Conservation (phyloP, 2,888 invertebrate genomes). For the Psylliodes chrysocephalus region DNA sequence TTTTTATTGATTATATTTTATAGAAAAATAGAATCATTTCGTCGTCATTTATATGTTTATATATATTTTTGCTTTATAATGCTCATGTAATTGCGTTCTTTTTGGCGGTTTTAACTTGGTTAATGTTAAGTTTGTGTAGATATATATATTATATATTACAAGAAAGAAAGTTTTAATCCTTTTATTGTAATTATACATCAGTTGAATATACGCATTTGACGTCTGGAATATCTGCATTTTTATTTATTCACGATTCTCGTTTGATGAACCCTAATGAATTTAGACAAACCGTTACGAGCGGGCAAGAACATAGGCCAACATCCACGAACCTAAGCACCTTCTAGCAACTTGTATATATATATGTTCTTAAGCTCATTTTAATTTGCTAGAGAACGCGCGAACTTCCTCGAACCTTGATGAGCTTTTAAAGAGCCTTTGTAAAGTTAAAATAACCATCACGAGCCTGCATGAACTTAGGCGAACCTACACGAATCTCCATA, state of each 20-base stretch:
- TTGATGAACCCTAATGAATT: too few species aligned
- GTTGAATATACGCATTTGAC: constrained; percentile 15
- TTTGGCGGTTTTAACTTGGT: constrained; percentile 6
- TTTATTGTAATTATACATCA: constrained; percentile 14
- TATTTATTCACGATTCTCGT: not conserved
- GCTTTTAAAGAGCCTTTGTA: too few species aligned
- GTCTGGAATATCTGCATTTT: not conserved
- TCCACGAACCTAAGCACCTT: too few species aligned
- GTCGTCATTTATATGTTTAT: constrained; percentile 1
- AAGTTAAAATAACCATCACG: too few species aligned
- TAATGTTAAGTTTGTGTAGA: constrained; percentile 24
- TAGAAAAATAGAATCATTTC: constrained; percentile 8
- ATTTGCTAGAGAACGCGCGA: too few species aligned
- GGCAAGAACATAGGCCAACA: too few species aligned
- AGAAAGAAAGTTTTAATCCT: constrained; percentile 6
- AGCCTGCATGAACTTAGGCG: too few species aligned
- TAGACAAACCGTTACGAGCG: too few species aligned
- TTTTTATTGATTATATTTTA: constrained; percentile 24
- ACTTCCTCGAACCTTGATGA: too few species aligned
- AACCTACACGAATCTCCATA: too few species aligned
- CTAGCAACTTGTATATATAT: too few species aligned
- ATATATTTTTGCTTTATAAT: constrained; percentile 16
- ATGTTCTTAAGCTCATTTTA: too few species aligned
- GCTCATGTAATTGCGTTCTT: not conserved
- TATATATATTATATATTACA: not conserved